Evolutionary conservation across 2,113 vertebrate genomes (phyloP).

Genomic region (Polypterus senegalus): DNA sequence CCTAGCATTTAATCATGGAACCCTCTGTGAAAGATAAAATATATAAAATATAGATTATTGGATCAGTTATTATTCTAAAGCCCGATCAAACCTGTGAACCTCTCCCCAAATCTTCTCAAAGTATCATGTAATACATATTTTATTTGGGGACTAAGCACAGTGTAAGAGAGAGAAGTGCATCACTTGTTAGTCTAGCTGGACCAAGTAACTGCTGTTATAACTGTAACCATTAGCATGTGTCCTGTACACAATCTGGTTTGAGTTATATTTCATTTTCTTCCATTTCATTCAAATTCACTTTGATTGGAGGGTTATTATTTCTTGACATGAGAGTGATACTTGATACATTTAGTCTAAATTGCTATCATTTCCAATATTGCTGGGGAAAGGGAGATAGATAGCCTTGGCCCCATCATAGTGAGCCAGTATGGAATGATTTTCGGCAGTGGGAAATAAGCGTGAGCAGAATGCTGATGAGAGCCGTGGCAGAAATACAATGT

Average conservation of each 20-base stretch:
- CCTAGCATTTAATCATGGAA: too few relatives aligned
- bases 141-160: too few relatives aligned
- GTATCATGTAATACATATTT: too few relatives aligned
- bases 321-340: conserved; percentile 27
- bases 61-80: too few relatives aligned
- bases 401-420: not conserved
- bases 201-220: too few relatives aligned
- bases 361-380: conserved; percentile 28
- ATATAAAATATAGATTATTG: too few relatives aligned
- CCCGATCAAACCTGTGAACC: too few relatives aligned
- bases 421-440: not conserved
- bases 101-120: too few relatives aligned
- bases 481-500: not conserved
- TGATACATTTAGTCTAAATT: conserved; percentile 27
- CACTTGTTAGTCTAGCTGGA: too few relatives aligned
- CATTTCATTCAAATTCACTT: conserved; percentile 24
- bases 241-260: conserved; percentile 3
- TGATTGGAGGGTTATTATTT: conserved; percentile 28
- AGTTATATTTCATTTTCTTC: conserved; percentile 19
- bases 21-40: too few relatives aligned
- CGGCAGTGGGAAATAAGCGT: not conserved
- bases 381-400: conserved; percentile 3
- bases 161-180: too few relatives aligned
- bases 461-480: not conserved
- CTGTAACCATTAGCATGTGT: conserved; percentile 22